These are phyloP conservation scores for Neodiprion lecontei DNA, from an alignment of 1,140 invertebrate genomes.

Conservation along the genomic window DNA sequence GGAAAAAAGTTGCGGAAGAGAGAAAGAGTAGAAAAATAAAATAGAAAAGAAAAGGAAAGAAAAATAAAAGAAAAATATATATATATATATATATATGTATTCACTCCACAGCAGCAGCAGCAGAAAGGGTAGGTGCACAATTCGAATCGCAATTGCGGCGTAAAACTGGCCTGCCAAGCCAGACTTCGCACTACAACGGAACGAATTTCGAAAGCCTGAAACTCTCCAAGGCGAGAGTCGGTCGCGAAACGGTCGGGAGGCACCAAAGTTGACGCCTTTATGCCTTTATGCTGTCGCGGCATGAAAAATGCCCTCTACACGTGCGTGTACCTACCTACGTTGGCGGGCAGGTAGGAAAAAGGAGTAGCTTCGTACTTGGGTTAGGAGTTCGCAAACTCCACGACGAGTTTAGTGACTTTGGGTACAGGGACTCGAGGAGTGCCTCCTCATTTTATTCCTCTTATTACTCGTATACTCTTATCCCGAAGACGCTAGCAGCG, in stretches of 20 bases:
- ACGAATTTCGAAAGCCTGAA: neutral
- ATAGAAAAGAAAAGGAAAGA: too few relatives aligned
- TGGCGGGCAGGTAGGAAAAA: too few relatives aligned
- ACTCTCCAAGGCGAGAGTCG: too few relatives aligned
- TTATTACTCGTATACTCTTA: neutral
- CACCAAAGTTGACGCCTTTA: neutral
- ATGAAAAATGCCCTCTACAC: too few relatives aligned
- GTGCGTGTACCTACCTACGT: too few relatives aligned
- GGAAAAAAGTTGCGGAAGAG: too few relatives aligned
- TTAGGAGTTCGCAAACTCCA: too few relatives aligned
- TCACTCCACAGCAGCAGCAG: too few relatives aligned
- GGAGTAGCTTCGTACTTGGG: too few relatives aligned
- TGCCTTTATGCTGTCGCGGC: neutral
- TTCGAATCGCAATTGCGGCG: slow-evolving; percentile 6
- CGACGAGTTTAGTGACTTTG: neutral
- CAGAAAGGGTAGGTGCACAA: neutral
- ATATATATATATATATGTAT: too few relatives aligned
- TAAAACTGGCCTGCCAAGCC: neutral
- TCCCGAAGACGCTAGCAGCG: neutral
- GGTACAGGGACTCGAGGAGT: neutral
- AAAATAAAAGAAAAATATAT: too few relatives aligned
- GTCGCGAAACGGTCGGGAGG: neutral
- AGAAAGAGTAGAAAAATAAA: too few relatives aligned
- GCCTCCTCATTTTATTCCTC: neutral
- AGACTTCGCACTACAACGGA: neutral